Evolutionary conservation across 1,140 invertebrate genomes (phyloP), one percentile per base, ranked within the genome.

Genomic region (Rhynchophorus ferrugineus): DNA sequence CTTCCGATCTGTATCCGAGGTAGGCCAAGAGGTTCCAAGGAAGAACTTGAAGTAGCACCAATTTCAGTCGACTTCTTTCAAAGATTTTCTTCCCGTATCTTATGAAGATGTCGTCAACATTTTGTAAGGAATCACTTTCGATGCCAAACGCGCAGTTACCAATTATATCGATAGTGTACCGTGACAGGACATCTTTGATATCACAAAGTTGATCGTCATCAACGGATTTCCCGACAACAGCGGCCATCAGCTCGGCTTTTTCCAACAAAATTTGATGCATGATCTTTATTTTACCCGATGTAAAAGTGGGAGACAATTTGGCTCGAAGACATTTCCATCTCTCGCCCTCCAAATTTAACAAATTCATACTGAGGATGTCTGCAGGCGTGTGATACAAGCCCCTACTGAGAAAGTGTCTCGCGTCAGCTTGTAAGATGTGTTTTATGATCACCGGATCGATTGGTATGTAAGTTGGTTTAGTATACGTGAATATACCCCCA

Each of bases 91-190:
- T 51, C 0, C 66, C 68, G 19, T 64, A 58, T 14, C 53, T 36
- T 19, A 64, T 41, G 63, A 82, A 82, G 57, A 77, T 72, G 0
- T 75, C 71, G 20, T 78, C 62, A 0, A 72, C 63, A 60, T 77
- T 70, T 39, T 69, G 64, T 13, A 80, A 70, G 7, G 77, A 72
- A 44, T 78, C 75, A 49, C 76, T 75, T 11, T 80, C 71, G 3
- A 82, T 70, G 0, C 81, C 81, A 60, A 82, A 81, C 7, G 77
- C 79, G 21, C 79, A 75, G 18, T 68, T 76, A 0, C 76, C 79
- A 14, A 83, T 79, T 0, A 80, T 74, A 64, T 83, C 81, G 34
- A 80, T 81, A 0, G 78, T 75, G 56, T 75, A 83, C 41, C 75
- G 72, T 1, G 74, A 73, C 34, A 78, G 73, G 1, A 80, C 57